Percentiles rank a stretch among this genome's conserved stretches.
phyloP scores from a whole-genome alignment of 2,113 vertebrate genomes.

The Stegastes partitus region DNA sequence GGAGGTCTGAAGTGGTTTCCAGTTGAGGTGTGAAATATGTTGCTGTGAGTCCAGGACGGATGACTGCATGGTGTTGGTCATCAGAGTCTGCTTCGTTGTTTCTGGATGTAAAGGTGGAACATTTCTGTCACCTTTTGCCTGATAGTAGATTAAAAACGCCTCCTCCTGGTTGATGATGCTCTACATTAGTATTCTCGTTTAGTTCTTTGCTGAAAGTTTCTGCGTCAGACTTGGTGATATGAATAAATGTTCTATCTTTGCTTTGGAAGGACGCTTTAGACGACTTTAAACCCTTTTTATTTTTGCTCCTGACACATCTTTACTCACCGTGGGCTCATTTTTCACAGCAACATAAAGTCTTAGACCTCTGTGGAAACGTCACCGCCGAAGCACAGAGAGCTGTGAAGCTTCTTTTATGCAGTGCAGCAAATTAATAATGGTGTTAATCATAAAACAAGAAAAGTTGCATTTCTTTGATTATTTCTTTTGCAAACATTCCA shows the following conservation, averaged over 20 bases:
- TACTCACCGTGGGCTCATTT: too few species aligned
- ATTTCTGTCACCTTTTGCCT: neutral
- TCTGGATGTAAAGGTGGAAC: neutral
- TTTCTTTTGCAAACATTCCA: too few species aligned
- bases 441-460: too few species aligned
- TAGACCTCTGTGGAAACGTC: too few species aligned
- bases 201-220: constrained; percentile 2
- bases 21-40: constrained; percentile 50
- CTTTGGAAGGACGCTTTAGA: neutral
- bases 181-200: neutral
- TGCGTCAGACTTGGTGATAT: neutral
- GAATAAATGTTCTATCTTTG: neutral
- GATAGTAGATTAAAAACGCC: neutral
- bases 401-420: too few species aligned
- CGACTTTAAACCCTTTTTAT: too few species aligned
- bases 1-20: constrained; percentile 38
- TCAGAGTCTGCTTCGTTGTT: constrained; percentile 1
- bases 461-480: too few species aligned
- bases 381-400: too few species aligned
- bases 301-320: too few species aligned
- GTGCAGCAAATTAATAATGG: too few species aligned
- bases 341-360: too few species aligned
- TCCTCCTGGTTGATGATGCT: neutral
- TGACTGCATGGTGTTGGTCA: neutral
- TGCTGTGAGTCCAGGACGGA: neutral